Evolutionary conservation across 2,888 invertebrate species (phyloP).

Genomic region (Hypena proboscidalis): DNA sequence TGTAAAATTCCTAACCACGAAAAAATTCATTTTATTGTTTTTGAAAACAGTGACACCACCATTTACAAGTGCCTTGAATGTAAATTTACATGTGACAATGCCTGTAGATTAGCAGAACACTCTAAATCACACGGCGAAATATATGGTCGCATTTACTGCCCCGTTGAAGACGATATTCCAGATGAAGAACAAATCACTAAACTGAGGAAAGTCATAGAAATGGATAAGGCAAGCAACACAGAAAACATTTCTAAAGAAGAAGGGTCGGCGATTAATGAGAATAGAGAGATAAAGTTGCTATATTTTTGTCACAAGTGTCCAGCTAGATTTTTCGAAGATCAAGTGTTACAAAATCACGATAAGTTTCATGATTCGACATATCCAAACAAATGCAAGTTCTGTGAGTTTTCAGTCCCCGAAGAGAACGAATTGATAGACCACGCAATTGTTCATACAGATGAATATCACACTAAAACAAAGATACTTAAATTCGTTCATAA

Average conservation of each 20-base stretch:
- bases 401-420: conserved; percentile 91
- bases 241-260: conserved; percentile 62
- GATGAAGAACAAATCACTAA: conserved; percentile 88
- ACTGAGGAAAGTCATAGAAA: conserved; percentile 70
- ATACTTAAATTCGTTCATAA: conserved; percentile 88
- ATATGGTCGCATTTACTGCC: conserved; percentile 89
- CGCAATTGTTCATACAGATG: conserved; percentile 89
- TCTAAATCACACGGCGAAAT: conserved; percentile 90
- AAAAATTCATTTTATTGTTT: conserved; percentile 88
- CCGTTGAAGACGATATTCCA: conserved; percentile 87
- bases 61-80: conserved; percentile 90
- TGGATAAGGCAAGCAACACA: conserved; percentile 58
- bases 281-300: conserved; percentile 75
- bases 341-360: conserved; percentile 90
- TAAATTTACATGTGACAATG: conserved; percentile 91
- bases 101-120: conserved; percentile 89
- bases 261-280: conserved; percentile 43
- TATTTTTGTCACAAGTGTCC: conserved; percentile 94
- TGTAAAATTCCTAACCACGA: conserved; percentile 94
- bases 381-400: conserved; percentile 89
- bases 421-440: conserved; percentile 89
- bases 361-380: conserved; percentile 88
- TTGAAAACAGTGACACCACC: conserved; percentile 82
- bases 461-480: conserved; percentile 92
- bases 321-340: conserved; percentile 91